Percentiles rank a stretch among this genome's conserved stretches.
Conservation (phyloP, 2,113 vertebrate genomes). For the Amphiprion ocellaris region DNA sequence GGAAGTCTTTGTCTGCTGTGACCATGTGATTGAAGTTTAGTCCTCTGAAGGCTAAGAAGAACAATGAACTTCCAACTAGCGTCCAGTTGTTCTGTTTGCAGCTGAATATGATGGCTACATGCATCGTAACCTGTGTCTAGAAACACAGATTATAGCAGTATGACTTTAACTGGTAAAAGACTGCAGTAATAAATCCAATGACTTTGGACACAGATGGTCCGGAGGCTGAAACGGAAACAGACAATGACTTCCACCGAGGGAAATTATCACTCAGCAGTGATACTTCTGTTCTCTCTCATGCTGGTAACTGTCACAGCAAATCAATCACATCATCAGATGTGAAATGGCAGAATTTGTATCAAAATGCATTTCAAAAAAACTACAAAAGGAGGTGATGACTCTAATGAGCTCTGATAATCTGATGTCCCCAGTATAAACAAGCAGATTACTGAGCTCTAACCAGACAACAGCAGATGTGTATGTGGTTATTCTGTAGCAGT, state of each 20-base stretch:
- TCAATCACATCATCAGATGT: background rate
- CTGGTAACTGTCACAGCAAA: background rate
- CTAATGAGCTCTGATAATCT: background rate
- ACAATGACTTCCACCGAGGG: background rate
- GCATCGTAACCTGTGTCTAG: background rate
- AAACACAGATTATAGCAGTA: background rate
- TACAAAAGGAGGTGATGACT: background rate
- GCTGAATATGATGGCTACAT: background rate
- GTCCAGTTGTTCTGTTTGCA: background rate
- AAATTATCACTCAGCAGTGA: background rate
- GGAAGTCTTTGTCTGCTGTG: slow-evolving; percentile 25
- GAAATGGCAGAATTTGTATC: background rate
- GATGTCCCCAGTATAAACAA: too few relatives aligned
- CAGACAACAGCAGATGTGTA: background rate
- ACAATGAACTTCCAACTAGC: slow-evolving; percentile 21
- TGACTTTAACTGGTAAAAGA: background rate
- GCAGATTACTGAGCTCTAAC: background rate
- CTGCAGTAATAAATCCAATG: background rate
- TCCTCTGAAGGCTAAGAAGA: slow-evolving; percentile 2
- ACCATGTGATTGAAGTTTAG: slow-evolving; percentile 33
- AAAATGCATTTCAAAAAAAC: background rate
- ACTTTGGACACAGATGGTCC: background rate
- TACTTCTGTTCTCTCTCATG: background rate
- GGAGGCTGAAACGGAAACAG: background rate
- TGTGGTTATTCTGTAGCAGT: background rate